phyloP scores from a whole-genome alignment of 1,140 invertebrate genomes.

The Hetaerina americana region DNA sequence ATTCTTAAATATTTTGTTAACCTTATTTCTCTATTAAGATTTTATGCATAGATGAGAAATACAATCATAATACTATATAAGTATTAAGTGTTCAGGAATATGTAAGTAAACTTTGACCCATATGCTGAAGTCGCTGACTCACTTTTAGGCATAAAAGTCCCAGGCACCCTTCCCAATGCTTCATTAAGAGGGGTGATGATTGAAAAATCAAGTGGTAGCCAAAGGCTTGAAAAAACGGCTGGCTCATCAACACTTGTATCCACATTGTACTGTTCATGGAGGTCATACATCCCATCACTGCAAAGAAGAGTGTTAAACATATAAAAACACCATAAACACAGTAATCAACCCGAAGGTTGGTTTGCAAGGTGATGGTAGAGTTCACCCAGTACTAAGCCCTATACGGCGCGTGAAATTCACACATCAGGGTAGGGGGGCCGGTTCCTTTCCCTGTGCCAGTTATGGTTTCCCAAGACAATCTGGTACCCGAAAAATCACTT shows the following conservation, averaged over 20 bases:
- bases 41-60: too few species aligned
- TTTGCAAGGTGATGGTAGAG: slow-evolving; percentile 5
- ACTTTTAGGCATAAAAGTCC: slow-evolving; percentile 22
- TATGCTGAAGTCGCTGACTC: too few species aligned
- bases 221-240: slow-evolving; percentile 14
- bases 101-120: too few species aligned
- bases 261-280: slow-evolving; percentile 19
- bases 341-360: not conserved
- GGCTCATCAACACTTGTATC: slow-evolving; percentile 9
- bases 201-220: slow-evolving; percentile 25
- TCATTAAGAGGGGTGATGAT: slow-evolving; percentile 23
- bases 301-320: slow-evolving; percentile 16
- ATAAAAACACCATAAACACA: too few species aligned
- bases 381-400: slow-evolving; percentile 9
- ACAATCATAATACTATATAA: too few species aligned
- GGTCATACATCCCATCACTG: slow-evolving; percentile 18
- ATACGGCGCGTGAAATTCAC: not conserved
- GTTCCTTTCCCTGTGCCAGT: not conserved
- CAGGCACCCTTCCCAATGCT: slow-evolving; percentile 20
- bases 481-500: not conserved
- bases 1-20: too few species aligned
- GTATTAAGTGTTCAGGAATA: too few species aligned
- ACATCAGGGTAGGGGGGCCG: not conserved
- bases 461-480: not conserved
- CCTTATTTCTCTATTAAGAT: too few species aligned